Evolutionary conservation across 2,113 vertebrate genomes (phyloP), one percentile per base, ranked within the genome.

Genomic region (Peucedramus taeniatus): DNA sequence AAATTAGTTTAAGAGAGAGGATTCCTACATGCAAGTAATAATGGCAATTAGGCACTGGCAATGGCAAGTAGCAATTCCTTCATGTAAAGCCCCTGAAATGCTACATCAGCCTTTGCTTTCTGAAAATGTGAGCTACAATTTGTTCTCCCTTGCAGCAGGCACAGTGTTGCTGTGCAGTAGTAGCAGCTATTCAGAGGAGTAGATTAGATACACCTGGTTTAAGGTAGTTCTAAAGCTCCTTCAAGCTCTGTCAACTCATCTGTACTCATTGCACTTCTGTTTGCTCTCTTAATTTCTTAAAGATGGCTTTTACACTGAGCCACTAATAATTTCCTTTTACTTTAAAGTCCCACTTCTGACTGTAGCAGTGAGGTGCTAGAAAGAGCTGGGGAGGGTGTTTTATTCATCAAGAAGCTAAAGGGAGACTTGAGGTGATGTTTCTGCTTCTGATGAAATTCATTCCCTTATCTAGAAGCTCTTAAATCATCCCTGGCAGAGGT

Each of bases 401-500:
- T 87, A 59, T 90, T 90, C 42, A 83, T 76, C 59, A 47, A 39
- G 63, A 86, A 90, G 10, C 64, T 61, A 42, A 80, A 93, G 59
- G 35, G 16, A 88, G 59, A 69, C 75, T 92, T 88, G 54, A 89
- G 72, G 56, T 94, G 86, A 89, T 92, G 60, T 86, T 51, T 89
- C 45, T 88, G n/a, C 42, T 57, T 88, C 68, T 84, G 86, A 94
- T 84, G 68, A 94, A 97, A 93, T 95, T 92, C 13, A 71, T 71
- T 84, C 77, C 39, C 91, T 92, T 95, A 96, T 95, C 86, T 89
- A 44, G 40, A 93, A 95, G 70, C 83, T 94, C 93, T 92, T 96
- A 95, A 94, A 96, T 97, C 93, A 95, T 94, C 66, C 77, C 64
- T 94, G 80, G 69, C 72, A 94, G 91, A 91, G 83, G 87, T 94